Evolutionary conservation across 2,113 vertebrate genomes (phyloP), one percentile per base, ranked within the genome.

Genomic region (Alosa alosa): DNA sequence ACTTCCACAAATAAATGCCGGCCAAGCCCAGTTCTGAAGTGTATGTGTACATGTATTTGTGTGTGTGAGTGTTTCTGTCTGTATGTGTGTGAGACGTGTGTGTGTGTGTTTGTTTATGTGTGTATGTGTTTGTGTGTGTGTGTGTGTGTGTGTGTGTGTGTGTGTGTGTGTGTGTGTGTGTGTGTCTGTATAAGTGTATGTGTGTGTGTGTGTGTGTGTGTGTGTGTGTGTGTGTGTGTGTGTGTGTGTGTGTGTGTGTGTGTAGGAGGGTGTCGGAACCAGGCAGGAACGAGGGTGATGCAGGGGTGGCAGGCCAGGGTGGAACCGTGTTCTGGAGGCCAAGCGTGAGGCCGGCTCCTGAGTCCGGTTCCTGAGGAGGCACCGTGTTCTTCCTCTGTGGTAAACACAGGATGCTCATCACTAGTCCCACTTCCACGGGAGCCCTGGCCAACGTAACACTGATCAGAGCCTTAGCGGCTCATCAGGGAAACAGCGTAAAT

Each of bases 341-440:
- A 60, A 60, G 55, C 20, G 55, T 60, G 55, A 60, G 55, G 72
- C 50, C 86, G 83, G 83, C 57, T 85, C 50, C 81, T 60, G 36
- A 87, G 90, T 91, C 91, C 86, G 85, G 88, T 90, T 92, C 88
- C 82, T 60, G 55, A 60, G 52, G 18, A 55, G 55, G n/a, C 25
- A 18, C 18, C 6, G 55, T 52, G 75, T 84, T 91, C 90, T 93
- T 91, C 91, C 92, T 89, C 87, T 87, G 91, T 89, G 89, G 92
- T 94, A 93, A 95, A 94, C 93, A 95, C 91, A 94, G 93, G 93
- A 94, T 92, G 90, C 89, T 50, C 85, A 87, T 39, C 55, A 25
- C 82, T 81, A 60, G 88, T 86, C 86, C 86, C 9, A 75, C 22
- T 86, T 85, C 86, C 88, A 88, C 88, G 82, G 60, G 82, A 86